phyloP scores from a whole-genome alignment of 2,797 vertebrate species.

The Peromyscus nudipes region DNA sequence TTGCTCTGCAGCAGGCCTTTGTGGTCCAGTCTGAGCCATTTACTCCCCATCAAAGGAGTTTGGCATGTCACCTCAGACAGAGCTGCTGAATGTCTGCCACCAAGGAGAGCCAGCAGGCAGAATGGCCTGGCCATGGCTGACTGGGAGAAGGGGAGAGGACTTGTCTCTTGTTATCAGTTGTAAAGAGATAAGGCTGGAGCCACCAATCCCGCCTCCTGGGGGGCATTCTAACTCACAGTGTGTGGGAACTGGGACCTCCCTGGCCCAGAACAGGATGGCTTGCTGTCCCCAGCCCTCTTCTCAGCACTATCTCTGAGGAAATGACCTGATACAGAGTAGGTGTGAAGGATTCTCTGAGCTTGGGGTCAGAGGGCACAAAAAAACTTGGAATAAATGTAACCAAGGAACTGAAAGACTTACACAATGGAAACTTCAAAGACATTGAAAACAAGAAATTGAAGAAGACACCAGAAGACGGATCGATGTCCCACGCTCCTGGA shows the following conservation, averaged over 20 bases:
- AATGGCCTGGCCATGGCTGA: slow-evolving; percentile 58
- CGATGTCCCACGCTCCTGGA: neutral
- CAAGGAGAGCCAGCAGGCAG: slow-evolving; percentile 75
- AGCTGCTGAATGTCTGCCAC: slow-evolving; percentile 68
- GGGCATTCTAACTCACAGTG: neutral
- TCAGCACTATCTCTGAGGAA: neutral
- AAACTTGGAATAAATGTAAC: neutral
- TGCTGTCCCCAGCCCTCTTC: neutral
- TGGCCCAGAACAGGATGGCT: neutral
- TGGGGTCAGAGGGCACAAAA: neutral
- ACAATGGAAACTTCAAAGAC: neutral
- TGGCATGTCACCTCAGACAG: slow-evolving; percentile 66
- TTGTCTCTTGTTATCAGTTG: slow-evolving; percentile 81
- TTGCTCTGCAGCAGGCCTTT: slow-evolving; percentile 37
- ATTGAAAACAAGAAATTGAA: neutral
- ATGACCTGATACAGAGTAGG: neutral
- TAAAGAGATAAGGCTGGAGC: slow-evolving; percentile 85
- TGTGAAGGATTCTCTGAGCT: neutral
- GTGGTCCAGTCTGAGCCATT: slow-evolving; percentile 61
- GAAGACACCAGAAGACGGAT: neutral
- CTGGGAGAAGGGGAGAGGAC: neutral
- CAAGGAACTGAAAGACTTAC: neutral
- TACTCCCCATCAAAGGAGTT: slow-evolving; percentile 58
- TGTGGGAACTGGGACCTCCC: slow-evolving; percentile 36
- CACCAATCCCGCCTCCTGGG: neutral